Evolutionary conservation across 2,888 invertebrate species (phyloP).

Genomic region (Lepidocyrtoides sp.): DNA sequence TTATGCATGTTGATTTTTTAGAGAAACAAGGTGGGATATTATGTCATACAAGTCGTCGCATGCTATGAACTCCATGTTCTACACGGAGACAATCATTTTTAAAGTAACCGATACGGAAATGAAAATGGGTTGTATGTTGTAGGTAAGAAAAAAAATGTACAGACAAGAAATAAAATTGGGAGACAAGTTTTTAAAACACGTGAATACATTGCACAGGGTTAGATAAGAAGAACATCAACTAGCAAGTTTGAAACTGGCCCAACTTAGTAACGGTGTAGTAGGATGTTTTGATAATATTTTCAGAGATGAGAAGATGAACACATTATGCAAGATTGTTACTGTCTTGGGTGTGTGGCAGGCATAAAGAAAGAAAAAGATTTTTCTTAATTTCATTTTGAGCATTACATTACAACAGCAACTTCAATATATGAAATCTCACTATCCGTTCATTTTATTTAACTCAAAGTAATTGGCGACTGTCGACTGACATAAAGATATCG

Average conservation of each 20-base stretch:
- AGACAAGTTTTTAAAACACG: neutral
- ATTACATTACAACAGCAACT: constrained; percentile 30
- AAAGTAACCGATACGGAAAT: constrained; percentile 70
- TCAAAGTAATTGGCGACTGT: constrained; percentile 51
- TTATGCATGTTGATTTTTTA: neutral
- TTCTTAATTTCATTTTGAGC: constrained; percentile 32
- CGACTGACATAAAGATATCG: constrained; percentile 44
- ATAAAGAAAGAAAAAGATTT: constrained; percentile 7
- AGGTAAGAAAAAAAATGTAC: constrained; percentile 59
- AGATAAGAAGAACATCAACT: too few species aligned
- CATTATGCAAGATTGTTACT: constrained; percentile 17
- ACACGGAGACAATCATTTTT: constrained; percentile 74
- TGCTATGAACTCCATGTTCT: constrained; percentile 27
- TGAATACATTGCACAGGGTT: constrained; percentile 16
- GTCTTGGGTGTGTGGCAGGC: constrained; percentile 4
- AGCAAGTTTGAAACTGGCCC: constrained; percentile 78
- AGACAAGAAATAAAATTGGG: constrained; percentile 53
- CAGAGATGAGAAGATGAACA: constrained; percentile 26
- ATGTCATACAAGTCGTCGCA: constrained; percentile 29
- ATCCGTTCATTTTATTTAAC: constrained; percentile 42
- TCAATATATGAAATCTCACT: constrained; percentile 10
- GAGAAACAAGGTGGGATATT: constrained; percentile 34
- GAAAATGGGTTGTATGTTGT: constrained; percentile 45
- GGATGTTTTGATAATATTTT: constrained; percentile 33
- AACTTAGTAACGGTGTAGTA: constrained; percentile 56